Evolutionary conservation across 2,113 vertebrate genomes (phyloP).

Genomic region (Nipponia nippon): DNA sequence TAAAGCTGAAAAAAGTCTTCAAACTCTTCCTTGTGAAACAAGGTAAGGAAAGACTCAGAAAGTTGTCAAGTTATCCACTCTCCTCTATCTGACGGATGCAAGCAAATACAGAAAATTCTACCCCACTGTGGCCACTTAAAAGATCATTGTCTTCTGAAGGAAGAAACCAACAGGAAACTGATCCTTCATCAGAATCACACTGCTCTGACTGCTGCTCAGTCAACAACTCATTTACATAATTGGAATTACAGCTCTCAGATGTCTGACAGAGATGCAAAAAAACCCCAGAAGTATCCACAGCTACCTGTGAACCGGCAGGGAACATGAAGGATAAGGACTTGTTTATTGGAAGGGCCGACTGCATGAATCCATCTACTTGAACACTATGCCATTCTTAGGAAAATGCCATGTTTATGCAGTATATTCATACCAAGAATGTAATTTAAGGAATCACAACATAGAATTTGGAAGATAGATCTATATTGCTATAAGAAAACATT

Average conservation of each 20-base stretch:
- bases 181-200: not conserved
- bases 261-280: not conserved
- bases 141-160: not conserved
- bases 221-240: not conserved
- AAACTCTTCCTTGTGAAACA: not conserved
- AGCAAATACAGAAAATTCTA: not conserved
- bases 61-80: too few species aligned
- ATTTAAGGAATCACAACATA: not conserved
- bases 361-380: not conserved
- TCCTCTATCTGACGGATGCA: not conserved
- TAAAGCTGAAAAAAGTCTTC: not conserved
- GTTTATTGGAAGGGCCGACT: rapidly evolving
- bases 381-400: rapidly evolving
- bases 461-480: not conserved
- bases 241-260: not conserved
- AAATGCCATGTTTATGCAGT: not conserved
- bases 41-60: not conserved
- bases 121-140: not conserved
- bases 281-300: not conserved
- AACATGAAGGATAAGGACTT: not conserved
- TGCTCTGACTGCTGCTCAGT: not conserved
- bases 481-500: not conserved
- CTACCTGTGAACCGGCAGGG: not conserved
- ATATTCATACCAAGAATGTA: not conserved
- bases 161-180: not conserved